Percentiles rank a stretch among this genome's conserved stretches.
These are phyloP conservation scores for Acrossocheilus wenchowensis DNA, from an alignment of 2,797 vertebrate genomes.

Conservation along the genomic window DNA sequence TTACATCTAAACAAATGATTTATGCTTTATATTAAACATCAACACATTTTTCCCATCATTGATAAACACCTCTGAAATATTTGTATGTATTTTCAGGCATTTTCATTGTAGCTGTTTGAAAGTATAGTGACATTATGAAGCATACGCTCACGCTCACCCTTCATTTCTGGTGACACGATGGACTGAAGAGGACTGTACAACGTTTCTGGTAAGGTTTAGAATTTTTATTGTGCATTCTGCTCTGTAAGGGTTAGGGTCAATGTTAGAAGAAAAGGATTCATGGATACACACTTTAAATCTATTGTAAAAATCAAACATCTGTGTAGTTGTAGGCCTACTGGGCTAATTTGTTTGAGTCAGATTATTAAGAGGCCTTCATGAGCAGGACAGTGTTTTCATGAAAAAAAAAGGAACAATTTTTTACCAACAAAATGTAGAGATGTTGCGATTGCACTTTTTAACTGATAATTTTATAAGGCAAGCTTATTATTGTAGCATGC, in stretches of 20 bases:
- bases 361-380: background rate
- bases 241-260: too few relatives aligned
- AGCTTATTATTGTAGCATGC: background rate
- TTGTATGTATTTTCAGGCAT: background rate
- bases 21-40: background rate
- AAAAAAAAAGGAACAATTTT: too few relatives aligned
- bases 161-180: background rate
- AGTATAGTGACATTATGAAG: background rate
- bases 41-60: background rate
- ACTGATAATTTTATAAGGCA: background rate
- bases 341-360: background rate
- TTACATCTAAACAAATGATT: background rate
- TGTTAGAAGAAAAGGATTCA: too few relatives aligned
- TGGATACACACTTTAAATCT: too few relatives aligned
- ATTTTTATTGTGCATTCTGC: too few relatives aligned
- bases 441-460: background rate
- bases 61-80: background rate
- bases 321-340: background rate
- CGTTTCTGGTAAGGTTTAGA: background rate
- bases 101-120: constrained; percentile 4
- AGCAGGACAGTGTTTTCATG: background rate
- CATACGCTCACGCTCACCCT: background rate
- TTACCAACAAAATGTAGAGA: background rate
- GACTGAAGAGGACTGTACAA: background rate
- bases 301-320: too few relatives aligned